Evolutionary conservation across 2,888 invertebrate genomes (phyloP).

Genomic region (Lepidocyrtinus sp.): DNA sequence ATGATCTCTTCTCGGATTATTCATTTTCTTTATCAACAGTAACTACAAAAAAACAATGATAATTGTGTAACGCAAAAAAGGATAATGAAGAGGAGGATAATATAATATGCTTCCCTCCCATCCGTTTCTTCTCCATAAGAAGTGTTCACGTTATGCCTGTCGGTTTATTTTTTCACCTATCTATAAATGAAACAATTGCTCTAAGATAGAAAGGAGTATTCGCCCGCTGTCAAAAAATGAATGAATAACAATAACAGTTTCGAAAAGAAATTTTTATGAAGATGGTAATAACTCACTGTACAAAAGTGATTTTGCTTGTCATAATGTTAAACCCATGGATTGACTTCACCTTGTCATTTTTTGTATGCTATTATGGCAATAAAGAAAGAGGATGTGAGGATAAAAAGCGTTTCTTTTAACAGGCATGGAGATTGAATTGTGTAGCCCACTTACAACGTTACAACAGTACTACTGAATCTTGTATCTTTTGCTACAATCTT

Average conservation of each 20-base stretch:
- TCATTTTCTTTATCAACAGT: background rate
- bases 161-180: constrained; percentile 2
- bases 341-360: constrained; percentile 42
- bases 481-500: too few species aligned
- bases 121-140: too few species aligned
- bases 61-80: constrained; percentile 35
- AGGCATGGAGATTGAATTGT: too few species aligned
- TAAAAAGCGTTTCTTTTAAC: too few species aligned
- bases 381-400: too few species aligned
- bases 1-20: too few species aligned
- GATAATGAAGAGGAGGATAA: constrained; percentile 44
- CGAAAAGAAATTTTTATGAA: constrained; percentile 4
- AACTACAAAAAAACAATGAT: constrained; percentile 48
- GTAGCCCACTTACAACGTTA: too few species aligned
- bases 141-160: background rate
- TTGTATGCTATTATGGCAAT: too few species aligned
- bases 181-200: background rate
- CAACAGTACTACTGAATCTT: too few species aligned
- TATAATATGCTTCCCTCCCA: constrained; percentile 37
- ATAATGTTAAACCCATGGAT: constrained; percentile 43
- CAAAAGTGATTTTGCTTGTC: constrained; percentile 35
- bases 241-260: background rate
- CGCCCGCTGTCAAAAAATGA: background rate
- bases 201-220: background rate
- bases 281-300: constrained; percentile 37